Evolutionary conservation across 2,797 vertebrate species (phyloP).

Genomic region (Simalia tracyae): DNA sequence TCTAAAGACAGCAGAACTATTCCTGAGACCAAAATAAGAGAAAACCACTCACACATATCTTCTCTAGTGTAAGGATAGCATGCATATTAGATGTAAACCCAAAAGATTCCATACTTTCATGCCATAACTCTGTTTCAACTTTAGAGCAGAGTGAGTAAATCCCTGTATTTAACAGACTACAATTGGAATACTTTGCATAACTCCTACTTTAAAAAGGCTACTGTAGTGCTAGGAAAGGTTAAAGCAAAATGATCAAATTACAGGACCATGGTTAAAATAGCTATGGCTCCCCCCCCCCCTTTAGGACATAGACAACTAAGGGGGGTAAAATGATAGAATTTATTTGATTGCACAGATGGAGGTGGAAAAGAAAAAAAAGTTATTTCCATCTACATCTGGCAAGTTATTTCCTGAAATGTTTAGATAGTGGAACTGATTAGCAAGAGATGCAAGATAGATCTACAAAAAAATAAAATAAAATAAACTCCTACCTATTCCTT

Average conservation of each 20-base stretch:
- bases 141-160: neutral
- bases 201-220: neutral
- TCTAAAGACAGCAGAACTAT: neutral
- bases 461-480: neutral
- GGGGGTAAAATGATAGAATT: neutral
- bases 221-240: neutral
- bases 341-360: neutral
- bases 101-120: neutral
- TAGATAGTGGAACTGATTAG: neutral
- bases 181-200: neutral
- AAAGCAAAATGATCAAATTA: neutral
- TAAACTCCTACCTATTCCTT: neutral
- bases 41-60: neutral
- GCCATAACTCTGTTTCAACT: neutral
- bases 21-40: neutral
- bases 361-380: neutral
- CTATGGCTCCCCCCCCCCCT: neutral
- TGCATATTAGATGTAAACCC: neutral
- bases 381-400: neutral
- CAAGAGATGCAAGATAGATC: neutral
- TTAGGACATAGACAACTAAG: neutral
- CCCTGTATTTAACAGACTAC: neutral
- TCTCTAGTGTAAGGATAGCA: neutral
- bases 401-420: neutral
- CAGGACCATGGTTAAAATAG: neutral